phyloP scores from a whole-genome alignment of 2,113 vertebrate genomes.

The Ellobius talpinus region DNA sequence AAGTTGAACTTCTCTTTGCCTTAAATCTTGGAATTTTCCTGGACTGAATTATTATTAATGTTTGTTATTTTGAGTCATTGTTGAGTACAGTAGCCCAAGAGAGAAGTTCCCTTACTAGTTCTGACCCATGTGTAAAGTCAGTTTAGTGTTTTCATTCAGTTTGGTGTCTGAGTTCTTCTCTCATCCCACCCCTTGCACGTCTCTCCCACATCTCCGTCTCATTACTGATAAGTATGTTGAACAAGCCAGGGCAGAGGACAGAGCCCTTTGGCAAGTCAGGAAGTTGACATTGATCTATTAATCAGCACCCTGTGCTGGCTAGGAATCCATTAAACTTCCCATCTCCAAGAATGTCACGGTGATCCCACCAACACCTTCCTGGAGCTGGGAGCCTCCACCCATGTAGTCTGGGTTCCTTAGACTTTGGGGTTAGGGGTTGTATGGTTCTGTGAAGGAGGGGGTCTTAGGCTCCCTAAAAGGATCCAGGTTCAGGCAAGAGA shows the following conservation, averaged over 20 bases:
- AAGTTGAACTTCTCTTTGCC: constrained; percentile 40
- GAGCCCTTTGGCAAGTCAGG: constrained; percentile 73
- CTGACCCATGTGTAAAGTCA: constrained; percentile 6
- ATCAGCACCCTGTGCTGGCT: constrained; percentile 69
- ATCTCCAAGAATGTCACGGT: constrained; percentile 49
- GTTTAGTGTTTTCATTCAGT: background rate
- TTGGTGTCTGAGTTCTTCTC: background rate
- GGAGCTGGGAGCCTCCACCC: background rate
- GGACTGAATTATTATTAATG: background rate
- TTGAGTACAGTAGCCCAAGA: background rate
- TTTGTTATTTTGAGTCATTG: constrained; percentile 20
- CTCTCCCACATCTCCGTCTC: constrained; percentile 33
- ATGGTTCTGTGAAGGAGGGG: background rate
- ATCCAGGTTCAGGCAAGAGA: background rate
- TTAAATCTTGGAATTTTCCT: constrained; percentile 13
- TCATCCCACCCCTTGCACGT: background rate
- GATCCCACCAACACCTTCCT: constrained; percentile 28
- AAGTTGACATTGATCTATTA: constrained; percentile 79
- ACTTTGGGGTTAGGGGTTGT: background rate
- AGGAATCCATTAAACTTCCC: constrained; percentile 60
- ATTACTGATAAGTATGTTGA: constrained; percentile 76
- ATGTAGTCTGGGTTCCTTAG: background rate
- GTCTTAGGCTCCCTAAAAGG: background rate
- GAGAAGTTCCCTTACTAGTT: constrained; percentile 29
- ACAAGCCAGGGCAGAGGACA: constrained; percentile 80